Base-by-base conservation (phyloP, 2,888 invertebrate species). In the Spialia ferax region DNA sequence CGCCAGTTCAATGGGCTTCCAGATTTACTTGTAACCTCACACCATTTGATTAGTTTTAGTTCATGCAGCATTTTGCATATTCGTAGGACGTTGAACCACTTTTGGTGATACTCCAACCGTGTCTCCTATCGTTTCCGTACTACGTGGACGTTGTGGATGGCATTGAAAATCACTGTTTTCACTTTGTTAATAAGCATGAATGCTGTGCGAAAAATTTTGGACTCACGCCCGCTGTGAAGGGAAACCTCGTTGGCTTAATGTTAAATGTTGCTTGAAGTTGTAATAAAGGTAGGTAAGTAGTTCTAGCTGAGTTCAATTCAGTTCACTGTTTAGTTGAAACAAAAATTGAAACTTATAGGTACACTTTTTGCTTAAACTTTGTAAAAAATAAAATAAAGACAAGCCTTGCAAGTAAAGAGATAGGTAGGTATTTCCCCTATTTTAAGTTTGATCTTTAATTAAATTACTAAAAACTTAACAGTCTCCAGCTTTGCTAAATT, bases 51-150 rank as follows among this genome's bases (percentile, higher is more conserved):
- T 10, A 20, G 32, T 32, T 32, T 11, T 4, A 22, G 32, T 8
- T 32, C 32, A 32, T 7, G 8, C 32, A 29, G 7, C n/a, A 29
- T 54, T 54, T 54, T n/a, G 26, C 54, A 18, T 55, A 32, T 7
- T 15, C 3, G 54, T 61, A 71, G 86, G 79, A 77, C 83, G 74
- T 82, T 86, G 84, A 86, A 83, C 87, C 73, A 79, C n/a, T 75
- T 79, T 77, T 59, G 70, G 72, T 64, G 69, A 71, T 67, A 71
- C 71, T 68, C 79, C 72, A 77, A 83, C 78, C 87, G 83, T 87
- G 80, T 86, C 83, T 86, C 86, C 86, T 86, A 76, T 73, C 70
- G 65, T 70, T 78, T 76, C 77, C 79, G 80, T 72, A 74, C 70
- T 72, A 74, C 70, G 26, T 23, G 23, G 26, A 38, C 23, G 45